Base-by-base conservation (phyloP, 2,888 invertebrate species). In the Zeuzera pyrina region DNA sequence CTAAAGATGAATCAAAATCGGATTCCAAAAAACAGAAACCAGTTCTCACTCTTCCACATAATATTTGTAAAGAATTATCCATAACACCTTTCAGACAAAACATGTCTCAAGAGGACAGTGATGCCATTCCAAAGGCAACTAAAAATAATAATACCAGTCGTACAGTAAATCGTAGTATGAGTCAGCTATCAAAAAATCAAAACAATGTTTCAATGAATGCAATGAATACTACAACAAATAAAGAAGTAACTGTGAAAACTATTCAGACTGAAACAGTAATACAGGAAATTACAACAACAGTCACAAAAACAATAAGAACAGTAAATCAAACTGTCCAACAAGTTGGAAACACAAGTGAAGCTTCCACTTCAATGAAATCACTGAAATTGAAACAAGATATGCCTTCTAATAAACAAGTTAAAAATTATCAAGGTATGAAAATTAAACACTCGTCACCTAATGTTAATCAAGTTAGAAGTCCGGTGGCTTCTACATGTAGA, bases 221-320 rank as follows among this genome's bases (percentile, higher is more conserved):
- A 57, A 46, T 64, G 2, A 73, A 66, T 34, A 62, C n/a, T 19
- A 6, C 70, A 28, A 55, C 71, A 1, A 79, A 77, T 43, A 78
- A 69, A 49, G 68, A 69, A 50, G 70, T 74, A 1, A 70, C 72
- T 21, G 73, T 83, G 1, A 77, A 79, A 61, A 77, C 73, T 2
- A 64, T 69, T 55, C 69, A 79, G 56, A 69, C 77, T 1, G 57
- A 81, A 46, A 83, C 81, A 16, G 62, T 81, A 10, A 73, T 81
- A 39, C 64, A 83, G 61, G 83, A 83, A 60, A 70, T 83, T 19
- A 83, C 81, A 3, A 81, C 81, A 29, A 83, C 83, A 15, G 79
- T 83, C 2, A 83, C 83, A 5, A 79, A 79, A 65, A 83, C 81
- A 5, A 71, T 83, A 41, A 67, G 78, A 48, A 79, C 77, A 12